phyloP scores from a whole-genome alignment of 2,113 vertebrate species.

The Aplodontia rufa region DNA sequence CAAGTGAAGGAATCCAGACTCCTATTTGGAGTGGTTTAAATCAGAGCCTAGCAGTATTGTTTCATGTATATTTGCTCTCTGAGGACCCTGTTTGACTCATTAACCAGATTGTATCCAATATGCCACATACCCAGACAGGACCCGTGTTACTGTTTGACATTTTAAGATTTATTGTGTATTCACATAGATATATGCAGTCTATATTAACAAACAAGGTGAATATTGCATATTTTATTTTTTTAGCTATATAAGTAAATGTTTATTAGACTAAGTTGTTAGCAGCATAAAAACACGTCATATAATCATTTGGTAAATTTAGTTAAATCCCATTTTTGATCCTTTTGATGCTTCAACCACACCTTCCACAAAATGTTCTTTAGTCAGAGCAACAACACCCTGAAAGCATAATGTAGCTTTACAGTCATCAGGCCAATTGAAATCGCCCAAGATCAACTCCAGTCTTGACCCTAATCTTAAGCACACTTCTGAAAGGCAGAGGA shows the following conservation, averaged over 20 bases:
- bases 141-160: slow-evolving; percentile 24
- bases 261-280: slow-evolving; percentile 40
- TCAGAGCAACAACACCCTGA: background rate
- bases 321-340: background rate
- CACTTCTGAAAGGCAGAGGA: background rate
- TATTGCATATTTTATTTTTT: too few relatives aligned
- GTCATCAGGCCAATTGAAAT: background rate
- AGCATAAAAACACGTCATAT: background rate
- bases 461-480: background rate
- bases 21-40: background rate
- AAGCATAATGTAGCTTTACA: background rate
- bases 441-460: background rate
- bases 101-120: background rate
- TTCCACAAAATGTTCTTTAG: background rate
- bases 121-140: background rate
- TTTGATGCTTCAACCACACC: background rate
- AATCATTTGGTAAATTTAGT: background rate
- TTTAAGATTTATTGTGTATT: slow-evolving; percentile 31
- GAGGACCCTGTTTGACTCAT: background rate
- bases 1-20: background rate
- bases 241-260: background rate
- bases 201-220: slow-evolving; percentile 38
- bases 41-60: background rate
- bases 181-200: background rate
- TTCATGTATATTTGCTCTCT: background rate